These are phyloP conservation scores for Gobio occitaniae DNA, from an alignment of 2,797 vertebrate species.

Conservation along the genomic window DNA sequence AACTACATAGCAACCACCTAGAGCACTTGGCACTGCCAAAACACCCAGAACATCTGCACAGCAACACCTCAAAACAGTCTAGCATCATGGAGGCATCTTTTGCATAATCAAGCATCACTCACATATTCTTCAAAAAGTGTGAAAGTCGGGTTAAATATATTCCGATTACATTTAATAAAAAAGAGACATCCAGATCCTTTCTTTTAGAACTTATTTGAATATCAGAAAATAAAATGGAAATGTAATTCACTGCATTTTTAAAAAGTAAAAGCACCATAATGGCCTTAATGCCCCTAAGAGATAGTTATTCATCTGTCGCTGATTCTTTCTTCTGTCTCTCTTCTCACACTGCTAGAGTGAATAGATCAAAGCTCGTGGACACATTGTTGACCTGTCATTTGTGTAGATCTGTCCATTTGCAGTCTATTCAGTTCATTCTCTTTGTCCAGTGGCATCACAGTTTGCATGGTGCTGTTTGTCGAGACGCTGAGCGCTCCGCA, in stretches of 20 bases:
- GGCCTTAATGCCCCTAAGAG: background rate
- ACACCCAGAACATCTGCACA: background rate
- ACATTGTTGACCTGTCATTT: slow-evolving; percentile 47
- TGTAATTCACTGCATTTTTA: background rate
- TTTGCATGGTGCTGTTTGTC: slow-evolving; percentile 49
- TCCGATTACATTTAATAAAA: background rate
- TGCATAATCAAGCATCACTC: background rate
- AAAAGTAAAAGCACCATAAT: background rate
- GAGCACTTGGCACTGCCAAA: too few species aligned
- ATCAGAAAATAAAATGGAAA: background rate
- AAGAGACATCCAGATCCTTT: too few species aligned
- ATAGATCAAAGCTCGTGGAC: slow-evolving; percentile 45
- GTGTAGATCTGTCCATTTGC: slow-evolving; percentile 52
- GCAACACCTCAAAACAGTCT: background rate
- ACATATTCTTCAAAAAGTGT: background rate
- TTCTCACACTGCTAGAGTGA: slow-evolving; percentile 43
- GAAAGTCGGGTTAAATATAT: background rate
- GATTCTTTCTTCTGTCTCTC: slow-evolving; percentile 23
- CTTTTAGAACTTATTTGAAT: background rate
- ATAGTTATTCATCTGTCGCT: slow-evolving; percentile 34
- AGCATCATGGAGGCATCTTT: background rate
- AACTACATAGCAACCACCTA: background rate
- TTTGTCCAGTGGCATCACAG: slow-evolving; percentile 30
- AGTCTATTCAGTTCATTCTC: slow-evolving; percentile 40
- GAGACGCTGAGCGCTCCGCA: slow-evolving; percentile 30